Conservation (phyloP, 2,888 invertebrate genomes). For the Incurvaria masculella region DNA sequence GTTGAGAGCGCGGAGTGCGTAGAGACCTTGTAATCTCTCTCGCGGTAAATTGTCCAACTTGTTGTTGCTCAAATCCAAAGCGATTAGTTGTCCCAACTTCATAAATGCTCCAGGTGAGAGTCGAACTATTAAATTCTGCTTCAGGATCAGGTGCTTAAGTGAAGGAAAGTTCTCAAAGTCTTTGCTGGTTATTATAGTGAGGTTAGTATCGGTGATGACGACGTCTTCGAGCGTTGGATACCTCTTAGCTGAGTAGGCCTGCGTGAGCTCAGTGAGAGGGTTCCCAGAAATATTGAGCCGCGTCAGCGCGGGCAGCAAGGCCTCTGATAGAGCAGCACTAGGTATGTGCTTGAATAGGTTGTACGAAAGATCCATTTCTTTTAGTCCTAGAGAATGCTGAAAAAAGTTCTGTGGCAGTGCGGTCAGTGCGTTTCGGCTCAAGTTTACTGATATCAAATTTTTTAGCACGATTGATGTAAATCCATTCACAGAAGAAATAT, state of each 20-base stretch:
- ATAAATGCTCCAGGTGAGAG: constrained; percentile 85
- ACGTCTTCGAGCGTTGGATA: constrained; percentile 80
- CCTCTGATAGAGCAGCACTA: constrained; percentile 69
- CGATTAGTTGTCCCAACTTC: constrained; percentile 69
- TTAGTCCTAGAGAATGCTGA: constrained; percentile 65
- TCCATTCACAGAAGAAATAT: constrained; percentile 70
- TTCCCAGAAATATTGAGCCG: constrained; percentile 83
- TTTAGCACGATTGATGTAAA: constrained; percentile 74
- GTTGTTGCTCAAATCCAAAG: constrained; percentile 78
- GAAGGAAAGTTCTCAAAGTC: constrained; percentile 83
- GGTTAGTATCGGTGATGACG: constrained; percentile 74
- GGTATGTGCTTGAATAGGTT: constrained; percentile 82
- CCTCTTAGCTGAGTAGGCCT: constrained; percentile 64
- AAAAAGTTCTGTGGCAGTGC: constrained; percentile 81
- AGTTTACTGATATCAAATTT: constrained; percentile 68
- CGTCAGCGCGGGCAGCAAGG: constrained; percentile 66
- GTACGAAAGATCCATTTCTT: constrained; percentile 72
- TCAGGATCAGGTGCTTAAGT: constrained; percentile 69
- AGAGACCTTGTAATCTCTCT: constrained; percentile 78
- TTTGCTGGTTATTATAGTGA: constrained; percentile 78
- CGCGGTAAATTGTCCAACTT: constrained; percentile 79
- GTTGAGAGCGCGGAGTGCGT: constrained; percentile 70
- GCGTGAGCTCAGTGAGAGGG: constrained; percentile 72
- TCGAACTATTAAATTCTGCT: constrained; percentile 70
- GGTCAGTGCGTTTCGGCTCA: constrained; percentile 71